phyloP scores from a whole-genome alignment of 2,888 invertebrate species.

The Melanostoma scalare region DNA sequence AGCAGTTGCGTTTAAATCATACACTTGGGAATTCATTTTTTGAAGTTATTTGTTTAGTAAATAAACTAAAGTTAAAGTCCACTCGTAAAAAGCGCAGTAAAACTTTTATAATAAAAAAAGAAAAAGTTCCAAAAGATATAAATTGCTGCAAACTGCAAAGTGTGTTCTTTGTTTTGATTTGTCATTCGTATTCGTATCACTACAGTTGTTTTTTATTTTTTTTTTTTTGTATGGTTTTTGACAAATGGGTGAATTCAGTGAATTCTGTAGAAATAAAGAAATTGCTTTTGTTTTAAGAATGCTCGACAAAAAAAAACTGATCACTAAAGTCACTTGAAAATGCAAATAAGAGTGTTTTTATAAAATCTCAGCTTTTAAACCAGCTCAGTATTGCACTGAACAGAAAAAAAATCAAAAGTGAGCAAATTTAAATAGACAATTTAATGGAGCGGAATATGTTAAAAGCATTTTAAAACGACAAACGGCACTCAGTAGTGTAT shows the following conservation, averaged over 20 bases:
- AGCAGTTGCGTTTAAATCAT: conserved; percentile 14
- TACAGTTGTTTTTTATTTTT: neutral
- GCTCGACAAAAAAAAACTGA: neutral
- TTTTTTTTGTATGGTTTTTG: neutral
- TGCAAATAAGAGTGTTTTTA: no score
- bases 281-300: neutral
- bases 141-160: conserved; percentile 10
- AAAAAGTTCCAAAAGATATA: neutral
- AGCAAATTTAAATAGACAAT: no score
- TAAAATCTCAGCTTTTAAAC: no score
- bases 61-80: neutral
- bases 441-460: no score
- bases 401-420: no score
- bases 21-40: conserved; percentile 41
- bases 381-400: no score
- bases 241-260: neutral
- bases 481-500: no score
- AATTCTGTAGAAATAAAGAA: neutral
- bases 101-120: conserved; percentile 12
- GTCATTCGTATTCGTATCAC: conserved; percentile 35
- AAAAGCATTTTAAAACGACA: no score
- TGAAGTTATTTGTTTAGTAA: conserved; percentile 21
- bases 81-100: conserved; percentile 16
- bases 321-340: no score
- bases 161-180: conserved; percentile 52